Base-by-base conservation (phyloP, 92 coral and sea anemone species). In the Actinernus sp. region DNA sequence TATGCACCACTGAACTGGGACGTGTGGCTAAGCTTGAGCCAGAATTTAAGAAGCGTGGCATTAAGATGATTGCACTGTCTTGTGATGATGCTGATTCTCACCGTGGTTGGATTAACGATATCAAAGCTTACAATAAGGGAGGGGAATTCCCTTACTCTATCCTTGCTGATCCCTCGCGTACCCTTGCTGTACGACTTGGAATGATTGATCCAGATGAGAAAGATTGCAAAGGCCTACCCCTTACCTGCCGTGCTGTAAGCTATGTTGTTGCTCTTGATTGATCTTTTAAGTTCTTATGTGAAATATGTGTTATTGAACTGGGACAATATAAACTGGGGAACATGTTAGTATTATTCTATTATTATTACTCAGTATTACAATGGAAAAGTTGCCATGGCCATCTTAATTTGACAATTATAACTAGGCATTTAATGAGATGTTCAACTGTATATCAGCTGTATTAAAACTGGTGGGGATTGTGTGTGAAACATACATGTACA, bases 211-310 rank as follows among this genome's bases (percentile, higher is more conserved):
- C 98, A 12, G 98, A 76, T 28, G 97, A 94, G 81, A 87, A 79
- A 23, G 93, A 91, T 77, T 68, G 80, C 23, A 48, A 90, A 60
- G 98, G 98, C 57, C 55, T 94, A 49, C 90, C 93, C 0, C 66
- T 94, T 31, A 94, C 98, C 58, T 88, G 94, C 61, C 91, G 98
- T 53, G 98, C 98, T 87, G 98, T 94, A 38, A 94, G 98, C 83
- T 19, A 24, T 24, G 2, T 2, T 11, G 27, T 12, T 31, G 19
- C 1, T n/a, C 40, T 1, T 18, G 20, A 6, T 34, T 34, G 6
- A 6, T 34, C 41, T 34, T 6, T n/a, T n/a, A n/a, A n/a, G n/a
- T n/a, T n/a, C n/a, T n/a, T n/a, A n/a, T n/a, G n/a, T n/a, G n/a
- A n/a, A n/a, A n/a, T n/a, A n/a, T n/a, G n/a, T n/a, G n/a, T n/a